Conservation (phyloP, 2,888 invertebrate species). For the Oxyteleia sp. region DNA sequence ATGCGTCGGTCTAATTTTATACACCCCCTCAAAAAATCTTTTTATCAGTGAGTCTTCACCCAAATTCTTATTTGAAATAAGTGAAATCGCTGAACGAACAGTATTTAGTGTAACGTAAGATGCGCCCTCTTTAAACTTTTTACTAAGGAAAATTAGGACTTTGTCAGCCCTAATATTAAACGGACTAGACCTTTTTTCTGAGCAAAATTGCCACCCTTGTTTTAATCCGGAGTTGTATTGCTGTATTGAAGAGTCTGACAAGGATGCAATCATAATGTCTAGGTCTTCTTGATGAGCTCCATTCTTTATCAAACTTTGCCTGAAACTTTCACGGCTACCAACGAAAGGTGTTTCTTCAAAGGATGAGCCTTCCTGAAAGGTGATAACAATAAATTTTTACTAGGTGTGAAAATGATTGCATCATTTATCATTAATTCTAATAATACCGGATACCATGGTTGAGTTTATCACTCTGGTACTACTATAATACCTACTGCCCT, state of each 20-base stretch:
- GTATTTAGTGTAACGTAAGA: constrained; percentile 43
- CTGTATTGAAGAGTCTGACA: constrained; percentile 21
- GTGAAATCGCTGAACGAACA: constrained; percentile 35
- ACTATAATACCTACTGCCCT: constrained; percentile 79
- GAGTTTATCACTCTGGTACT: constrained; percentile 78
- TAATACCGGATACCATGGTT: constrained; percentile 17
- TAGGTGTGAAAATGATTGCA: constrained; percentile 15
- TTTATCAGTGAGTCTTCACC: constrained; percentile 35
- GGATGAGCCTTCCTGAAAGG: constrained; percentile 41
- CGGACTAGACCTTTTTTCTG: constrained; percentile 2
- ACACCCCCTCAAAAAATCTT: constrained; percentile 60
- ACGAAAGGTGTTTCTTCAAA: constrained; percentile 13
- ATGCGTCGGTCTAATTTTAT: constrained; percentile 49
- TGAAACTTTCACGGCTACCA: constrained; percentile 40
- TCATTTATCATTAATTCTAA: constrained; percentile 10
- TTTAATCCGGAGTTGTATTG: constrained; percentile 49
- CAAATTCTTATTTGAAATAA: constrained; percentile 24
- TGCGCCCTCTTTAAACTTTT: constrained; percentile 29
- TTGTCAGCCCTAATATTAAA: constrained; percentile 6
- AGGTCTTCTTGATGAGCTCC: constrained; percentile 13
- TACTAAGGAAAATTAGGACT: constrained; percentile 18
- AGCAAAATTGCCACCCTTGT: constrained; percentile 40
- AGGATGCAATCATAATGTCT: constrained; percentile 37
- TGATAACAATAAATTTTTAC: constrained; percentile 35
- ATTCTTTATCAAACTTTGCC: neutral